A percentile compares a stretch with the other conserved stretches of the same genome.
Conservation (phyloP, 2,888 invertebrate genomes). For the Suillia variegata region DNA sequence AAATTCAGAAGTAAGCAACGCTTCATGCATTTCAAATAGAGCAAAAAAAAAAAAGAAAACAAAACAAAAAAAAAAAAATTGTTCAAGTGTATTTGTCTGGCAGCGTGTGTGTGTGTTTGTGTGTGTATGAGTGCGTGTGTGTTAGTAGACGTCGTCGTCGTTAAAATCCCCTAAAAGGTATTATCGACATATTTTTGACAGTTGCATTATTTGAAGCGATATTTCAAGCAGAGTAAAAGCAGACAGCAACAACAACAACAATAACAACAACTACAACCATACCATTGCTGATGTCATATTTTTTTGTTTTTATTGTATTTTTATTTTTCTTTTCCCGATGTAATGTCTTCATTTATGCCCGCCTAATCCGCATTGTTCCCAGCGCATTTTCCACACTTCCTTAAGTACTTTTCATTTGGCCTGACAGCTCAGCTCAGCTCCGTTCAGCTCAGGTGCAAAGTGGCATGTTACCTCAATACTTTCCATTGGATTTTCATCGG, state of each 20-base stretch:
- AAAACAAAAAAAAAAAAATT: background rate
- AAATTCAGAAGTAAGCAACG: background rate
- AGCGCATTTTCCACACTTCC: background rate
- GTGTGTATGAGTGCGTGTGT: background rate
- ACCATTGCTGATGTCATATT: background rate
- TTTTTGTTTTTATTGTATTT: background rate
- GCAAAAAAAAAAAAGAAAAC: background rate
- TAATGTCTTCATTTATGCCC: conserved; percentile 1
- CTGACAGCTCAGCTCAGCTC: background rate
- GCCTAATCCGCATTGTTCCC: conserved; percentile 2
- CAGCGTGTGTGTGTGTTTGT: background rate
- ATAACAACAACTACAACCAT: background rate
- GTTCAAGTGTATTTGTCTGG: background rate
- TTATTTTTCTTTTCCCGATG: too few species aligned
- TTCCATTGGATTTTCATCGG: background rate
- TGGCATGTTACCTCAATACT: background rate
- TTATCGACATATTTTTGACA: conserved; percentile 15
- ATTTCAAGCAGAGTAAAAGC: background rate
- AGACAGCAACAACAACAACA: background rate
- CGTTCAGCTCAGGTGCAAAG: conserved; percentile 2
- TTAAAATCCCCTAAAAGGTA: conserved; percentile 13
- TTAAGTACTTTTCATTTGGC: background rate
- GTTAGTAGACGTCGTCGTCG: too few species aligned
- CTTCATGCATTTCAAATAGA: background rate
- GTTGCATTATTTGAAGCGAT: conserved; percentile 5